Conservation (phyloP, 2,888 invertebrate genomes). For the Apeira syringaria region DNA sequence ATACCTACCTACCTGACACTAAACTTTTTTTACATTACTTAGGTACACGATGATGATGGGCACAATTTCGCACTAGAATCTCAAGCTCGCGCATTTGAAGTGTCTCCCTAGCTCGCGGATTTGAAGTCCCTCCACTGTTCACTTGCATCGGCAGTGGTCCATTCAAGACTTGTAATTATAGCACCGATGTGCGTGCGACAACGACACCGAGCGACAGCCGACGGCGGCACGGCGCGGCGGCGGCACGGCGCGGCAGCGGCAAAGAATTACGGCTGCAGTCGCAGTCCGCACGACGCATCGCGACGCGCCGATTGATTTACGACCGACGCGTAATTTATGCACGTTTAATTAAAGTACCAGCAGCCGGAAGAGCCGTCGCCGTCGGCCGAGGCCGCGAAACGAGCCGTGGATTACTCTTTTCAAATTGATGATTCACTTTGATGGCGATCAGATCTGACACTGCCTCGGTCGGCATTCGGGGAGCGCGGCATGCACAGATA, state of each 20-base stretch:
- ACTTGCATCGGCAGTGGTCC: constrained; percentile 14
- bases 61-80: constrained; percentile 45
- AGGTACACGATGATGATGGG: constrained; percentile 6
- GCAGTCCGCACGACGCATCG: constrained; percentile 26
- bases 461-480: neutral
- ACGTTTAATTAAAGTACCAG: constrained; percentile 75
- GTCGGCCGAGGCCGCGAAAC: constrained; percentile 19
- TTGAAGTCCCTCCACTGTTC: neutral
- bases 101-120: constrained; percentile 16
- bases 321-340: constrained; percentile 62
- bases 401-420: constrained; percentile 23
- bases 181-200: constrained; percentile 30
- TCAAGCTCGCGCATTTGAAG: constrained; percentile 51
- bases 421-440: constrained; percentile 38
- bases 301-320: constrained; percentile 67
- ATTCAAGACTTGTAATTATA: constrained; percentile 32
- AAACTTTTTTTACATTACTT: too few relatives aligned
- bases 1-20: too few relatives aligned
- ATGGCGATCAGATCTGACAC: constrained; percentile 12
- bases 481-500: constrained; percentile 13
- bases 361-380: constrained; percentile 60
- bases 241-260: constrained; percentile 30
- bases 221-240: constrained; percentile 29
- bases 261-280: too few relatives aligned
- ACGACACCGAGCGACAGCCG: constrained; percentile 29